These are phyloP conservation scores for Gisinianus flammeolus DNA, from an alignment of 2,888 invertebrate species.

Conservation along the genomic window DNA sequence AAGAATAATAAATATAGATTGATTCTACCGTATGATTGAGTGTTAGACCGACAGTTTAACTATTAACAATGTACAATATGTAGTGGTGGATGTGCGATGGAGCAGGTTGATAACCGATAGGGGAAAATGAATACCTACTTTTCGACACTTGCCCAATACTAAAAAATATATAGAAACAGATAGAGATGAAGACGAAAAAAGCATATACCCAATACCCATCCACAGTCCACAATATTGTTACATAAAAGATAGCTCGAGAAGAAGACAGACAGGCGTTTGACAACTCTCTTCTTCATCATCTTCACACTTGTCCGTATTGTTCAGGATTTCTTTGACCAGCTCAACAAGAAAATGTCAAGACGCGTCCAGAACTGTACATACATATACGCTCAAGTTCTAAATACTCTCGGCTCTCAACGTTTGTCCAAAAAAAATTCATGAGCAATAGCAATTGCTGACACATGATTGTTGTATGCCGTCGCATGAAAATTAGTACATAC, in stretches of 20 bases:
- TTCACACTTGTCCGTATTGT: constrained; percentile 28
- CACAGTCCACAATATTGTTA: background rate
- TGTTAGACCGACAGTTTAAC: background rate
- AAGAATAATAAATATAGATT: background rate
- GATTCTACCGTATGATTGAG: background rate
- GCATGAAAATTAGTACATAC: no score
- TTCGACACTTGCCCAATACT: constrained; percentile 9
- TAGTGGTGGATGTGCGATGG: constrained; percentile 1
- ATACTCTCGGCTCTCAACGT: background rate
- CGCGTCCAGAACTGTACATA: no score
- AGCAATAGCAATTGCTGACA: background rate
- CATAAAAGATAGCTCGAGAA: background rate
- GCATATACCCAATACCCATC: background rate
- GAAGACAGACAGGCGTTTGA: constrained; percentile 13
- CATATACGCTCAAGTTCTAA: background rate
- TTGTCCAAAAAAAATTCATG: background rate
- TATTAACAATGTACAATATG: background rate
- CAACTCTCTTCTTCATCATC: constrained; percentile 24
- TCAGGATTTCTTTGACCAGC: constrained; percentile 19
- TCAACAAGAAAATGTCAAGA: constrained; percentile 30
- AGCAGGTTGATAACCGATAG: constrained; percentile 35
- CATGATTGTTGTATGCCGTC: no score
- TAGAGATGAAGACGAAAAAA: background rate
- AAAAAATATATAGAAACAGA: background rate
- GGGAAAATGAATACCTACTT: constrained; percentile 6